These are phyloP conservation scores for Drosophila orena DNA, from an alignment of 1,140 invertebrate genomes.

Conservation along the genomic window DNA sequence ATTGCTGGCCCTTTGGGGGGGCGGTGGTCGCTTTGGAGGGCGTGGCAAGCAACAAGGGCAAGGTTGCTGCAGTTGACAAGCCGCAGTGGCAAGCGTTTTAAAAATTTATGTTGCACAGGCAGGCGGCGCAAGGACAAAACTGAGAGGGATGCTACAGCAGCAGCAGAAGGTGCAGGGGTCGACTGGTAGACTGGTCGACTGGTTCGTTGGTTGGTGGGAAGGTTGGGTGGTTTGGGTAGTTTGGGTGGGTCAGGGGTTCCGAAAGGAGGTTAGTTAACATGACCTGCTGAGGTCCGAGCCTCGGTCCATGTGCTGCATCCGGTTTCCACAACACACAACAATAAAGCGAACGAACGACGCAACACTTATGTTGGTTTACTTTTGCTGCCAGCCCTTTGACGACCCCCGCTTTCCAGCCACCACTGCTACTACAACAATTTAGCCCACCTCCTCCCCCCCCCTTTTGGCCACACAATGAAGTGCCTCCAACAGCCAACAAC, in stretches of 20 bases:
- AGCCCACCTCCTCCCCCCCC: neutral
- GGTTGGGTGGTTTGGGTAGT: neutral
- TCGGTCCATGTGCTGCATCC: conserved; percentile 20
- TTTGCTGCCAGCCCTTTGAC: conserved; percentile 21
- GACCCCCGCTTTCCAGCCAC: neutral
- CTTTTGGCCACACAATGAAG: conserved; percentile 61
- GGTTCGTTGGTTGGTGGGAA: too few species aligned
- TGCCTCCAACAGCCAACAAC: conserved; percentile 49
- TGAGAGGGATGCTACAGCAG: too few species aligned
- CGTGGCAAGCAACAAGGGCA: conserved; percentile 70
- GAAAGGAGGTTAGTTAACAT: conserved; percentile 66
- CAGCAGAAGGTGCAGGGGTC: too few species aligned
- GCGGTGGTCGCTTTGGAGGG: conserved; percentile 10
- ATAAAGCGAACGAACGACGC: conserved; percentile 73
- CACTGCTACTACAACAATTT: conserved; percentile 1
- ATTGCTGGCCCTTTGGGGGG: conserved; percentile 14
- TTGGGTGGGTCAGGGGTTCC: neutral
- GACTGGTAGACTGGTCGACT: too few species aligned
- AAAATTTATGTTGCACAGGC: conserved; percentile 68
- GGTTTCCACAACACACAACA: conserved; percentile 43
- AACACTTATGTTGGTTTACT: conserved; percentile 82
- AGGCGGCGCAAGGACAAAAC: conserved; percentile 58
- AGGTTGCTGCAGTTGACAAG: conserved; percentile 78
- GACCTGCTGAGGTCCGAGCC: conserved; percentile 47
- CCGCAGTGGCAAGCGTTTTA: conserved; percentile 57